phyloP scores from a whole-genome alignment of 53 echinoderm and acorn worm species.

The Actinopyga echinites region DNA sequence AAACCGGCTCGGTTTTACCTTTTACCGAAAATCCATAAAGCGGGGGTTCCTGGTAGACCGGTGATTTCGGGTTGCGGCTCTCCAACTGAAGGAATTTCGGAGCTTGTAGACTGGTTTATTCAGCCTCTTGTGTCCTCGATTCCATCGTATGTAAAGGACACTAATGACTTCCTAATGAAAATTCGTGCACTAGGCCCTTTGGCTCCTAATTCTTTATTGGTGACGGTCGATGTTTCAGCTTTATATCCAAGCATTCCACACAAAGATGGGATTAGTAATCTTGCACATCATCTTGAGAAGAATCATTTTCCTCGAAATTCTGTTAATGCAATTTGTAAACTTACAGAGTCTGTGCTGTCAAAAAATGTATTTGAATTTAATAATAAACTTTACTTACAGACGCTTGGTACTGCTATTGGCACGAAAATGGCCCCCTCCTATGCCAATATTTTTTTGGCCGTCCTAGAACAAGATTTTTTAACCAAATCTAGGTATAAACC shows the following conservation, averaged over 20 bases:
- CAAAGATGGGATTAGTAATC: not conserved
- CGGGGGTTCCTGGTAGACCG: too few relatives aligned
- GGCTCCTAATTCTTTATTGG: too few relatives aligned
- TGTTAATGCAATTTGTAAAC: not conserved
- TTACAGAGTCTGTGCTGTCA: not conserved
- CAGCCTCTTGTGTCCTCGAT: not conserved
- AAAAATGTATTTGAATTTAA: not conserved
- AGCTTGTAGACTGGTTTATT: not conserved
- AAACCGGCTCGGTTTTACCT: not conserved
- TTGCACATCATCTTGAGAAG: not conserved
- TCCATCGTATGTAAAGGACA: slow-evolving; percentile 1
- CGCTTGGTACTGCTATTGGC: not conserved
- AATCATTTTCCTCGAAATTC: not conserved
- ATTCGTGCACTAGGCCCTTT: not conserved
- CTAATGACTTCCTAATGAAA: not conserved
- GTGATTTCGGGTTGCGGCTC: too few relatives aligned
- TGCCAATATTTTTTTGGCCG: not conserved
- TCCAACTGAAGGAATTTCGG: not conserved
- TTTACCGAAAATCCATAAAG: too few relatives aligned
- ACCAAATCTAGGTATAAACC: too few relatives aligned
- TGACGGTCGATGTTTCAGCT: slow-evolving; percentile 1
- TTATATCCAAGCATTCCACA: not conserved
- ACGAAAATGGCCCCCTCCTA: not conserved
- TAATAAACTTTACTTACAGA: too few relatives aligned
- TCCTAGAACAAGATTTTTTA: too few relatives aligned